These are phyloP conservation scores for Luscinia megarhynchos DNA, from an alignment of 2,797 vertebrate species.

Conservation along the genomic window DNA sequence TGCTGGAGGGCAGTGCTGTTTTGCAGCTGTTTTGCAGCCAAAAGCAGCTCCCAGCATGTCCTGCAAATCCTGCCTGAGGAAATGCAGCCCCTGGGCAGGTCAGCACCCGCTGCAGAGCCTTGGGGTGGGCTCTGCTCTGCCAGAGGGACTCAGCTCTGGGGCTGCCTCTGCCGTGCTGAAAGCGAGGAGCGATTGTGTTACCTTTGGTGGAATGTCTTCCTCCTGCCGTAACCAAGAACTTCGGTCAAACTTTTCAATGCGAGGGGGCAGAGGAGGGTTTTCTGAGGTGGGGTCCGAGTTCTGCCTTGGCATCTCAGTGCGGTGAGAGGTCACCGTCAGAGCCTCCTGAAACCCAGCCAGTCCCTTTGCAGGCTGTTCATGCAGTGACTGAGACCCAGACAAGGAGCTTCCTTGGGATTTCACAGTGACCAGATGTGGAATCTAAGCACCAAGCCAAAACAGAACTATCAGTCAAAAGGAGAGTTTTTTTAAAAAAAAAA, in stretches of 20 bases:
- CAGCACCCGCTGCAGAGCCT: fast-evolving
- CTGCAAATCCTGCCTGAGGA: not conserved
- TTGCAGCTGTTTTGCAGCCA: not conserved
- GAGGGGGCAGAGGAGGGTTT: constrained; percentile 91
- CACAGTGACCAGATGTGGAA: constrained; percentile 93
- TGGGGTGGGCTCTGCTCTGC: not conserved
- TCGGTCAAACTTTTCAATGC: constrained; percentile 94
- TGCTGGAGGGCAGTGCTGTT: not conserved
- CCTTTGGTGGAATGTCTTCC: constrained; percentile 97
- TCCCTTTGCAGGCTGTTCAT: constrained; percentile 92
- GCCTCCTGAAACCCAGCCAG: constrained; percentile 91
- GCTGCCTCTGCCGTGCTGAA: not conserved
- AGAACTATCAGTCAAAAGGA: constrained; percentile 62
- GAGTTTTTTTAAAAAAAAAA: not conserved
- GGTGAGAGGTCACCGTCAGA: constrained; percentile 90
- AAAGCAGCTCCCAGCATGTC: not conserved
- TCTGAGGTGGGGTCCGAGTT: constrained; percentile 99
- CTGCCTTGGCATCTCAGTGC: constrained; percentile 96
- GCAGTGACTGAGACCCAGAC: constrained; percentile 96
- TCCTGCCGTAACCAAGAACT: constrained; percentile 98
- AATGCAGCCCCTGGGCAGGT: not conserved
- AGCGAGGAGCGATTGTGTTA: constrained; percentile 68
- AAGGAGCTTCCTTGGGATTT: constrained; percentile 94
- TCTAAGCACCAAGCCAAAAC: constrained; percentile 78
- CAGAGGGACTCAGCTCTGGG: not conserved